A percentile compares a stretch with the other conserved stretches of the same genome.
Conservation (phyloP, 2,113 vertebrate species). For the Pyrgilauda ruficollis region DNA sequence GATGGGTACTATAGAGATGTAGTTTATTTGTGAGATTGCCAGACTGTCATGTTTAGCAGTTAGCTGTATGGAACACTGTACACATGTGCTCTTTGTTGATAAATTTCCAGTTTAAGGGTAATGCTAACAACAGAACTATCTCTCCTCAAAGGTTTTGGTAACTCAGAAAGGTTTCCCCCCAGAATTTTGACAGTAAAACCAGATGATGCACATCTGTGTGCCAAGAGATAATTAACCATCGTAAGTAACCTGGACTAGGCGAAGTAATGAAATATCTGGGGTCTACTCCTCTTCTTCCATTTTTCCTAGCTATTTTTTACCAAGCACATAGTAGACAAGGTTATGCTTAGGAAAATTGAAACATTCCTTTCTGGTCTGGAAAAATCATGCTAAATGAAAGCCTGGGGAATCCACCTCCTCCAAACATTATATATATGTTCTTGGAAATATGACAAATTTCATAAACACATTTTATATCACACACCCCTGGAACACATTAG, state of each 20-base stretch:
- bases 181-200: not conserved
- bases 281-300: not conserved
- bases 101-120: not conserved
- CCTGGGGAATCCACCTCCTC: conserved; percentile 40
- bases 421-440: conserved; percentile 25
- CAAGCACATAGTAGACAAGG: not conserved
- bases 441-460: conserved; percentile 54
- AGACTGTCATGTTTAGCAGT: not conserved
- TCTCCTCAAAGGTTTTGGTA: not conserved
- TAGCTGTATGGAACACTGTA: not conserved
- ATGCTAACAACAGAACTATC: not conserved
- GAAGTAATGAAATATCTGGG: not conserved
- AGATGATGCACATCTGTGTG: not conserved
- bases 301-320: not conserved
- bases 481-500: conserved; percentile 21
- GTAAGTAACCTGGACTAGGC: not conserved
- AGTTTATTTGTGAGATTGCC: not conserved
- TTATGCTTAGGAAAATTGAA: not conserved
- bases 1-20: not conserved
- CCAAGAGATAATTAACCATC: not conserved
- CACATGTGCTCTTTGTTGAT: not conserved
- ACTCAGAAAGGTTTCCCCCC: not conserved
- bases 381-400: conserved; percentile 47
- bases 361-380: conserved; percentile 36
- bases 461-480: conserved; percentile 35